Evolutionary conservation across 2,888 invertebrate species (phyloP), one percentile per base, ranked within the genome.

Genomic region (Laspeyria flexula): DNA sequence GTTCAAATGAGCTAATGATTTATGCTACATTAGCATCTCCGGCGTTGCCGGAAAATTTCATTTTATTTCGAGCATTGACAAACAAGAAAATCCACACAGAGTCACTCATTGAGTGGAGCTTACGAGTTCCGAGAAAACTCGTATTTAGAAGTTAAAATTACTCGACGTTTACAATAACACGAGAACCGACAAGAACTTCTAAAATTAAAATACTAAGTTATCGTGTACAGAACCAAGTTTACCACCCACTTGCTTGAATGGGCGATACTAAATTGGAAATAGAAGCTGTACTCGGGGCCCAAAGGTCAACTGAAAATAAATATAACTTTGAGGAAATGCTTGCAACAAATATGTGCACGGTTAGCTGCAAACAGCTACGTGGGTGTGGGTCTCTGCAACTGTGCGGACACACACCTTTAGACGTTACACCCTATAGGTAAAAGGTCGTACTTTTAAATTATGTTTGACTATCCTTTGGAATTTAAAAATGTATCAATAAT

Each of bases 181-280:
- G 43, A 18, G 44, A 34, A 47, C 41, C 16, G 30, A 42, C 40
- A 38, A 53, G 48, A 50, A 40, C 46, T 65, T 52, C 47, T 58
- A 66, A 66, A 66, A 66, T 58, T 62, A 66, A 66, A 65, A 43
- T 50, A 61, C 43, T 65, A 71, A 70, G 39, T 65, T 65, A 55
- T 40, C 25, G 35, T 35, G 33, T 40, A 29, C n/a, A 41, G 39
- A 50, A 58, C 48, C 51, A 66, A 71, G 45, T 62, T 53, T 38
- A 27, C 68, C 59, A 47, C 71, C 71, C 68, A 71, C 63, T 21
- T 43, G 21, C 1, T 37, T n/a, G 40, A 21, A 21, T 29, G 25
- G 12, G 23, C 13, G 31, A n/a, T 13, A 40, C 37, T 18, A 61
- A 38, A 62, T 41, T 55, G 30, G 37, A 62, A 66, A 58, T 52